Conservation (phyloP, 1,140 invertebrate species). For the Drosophila mauritiana region DNA sequence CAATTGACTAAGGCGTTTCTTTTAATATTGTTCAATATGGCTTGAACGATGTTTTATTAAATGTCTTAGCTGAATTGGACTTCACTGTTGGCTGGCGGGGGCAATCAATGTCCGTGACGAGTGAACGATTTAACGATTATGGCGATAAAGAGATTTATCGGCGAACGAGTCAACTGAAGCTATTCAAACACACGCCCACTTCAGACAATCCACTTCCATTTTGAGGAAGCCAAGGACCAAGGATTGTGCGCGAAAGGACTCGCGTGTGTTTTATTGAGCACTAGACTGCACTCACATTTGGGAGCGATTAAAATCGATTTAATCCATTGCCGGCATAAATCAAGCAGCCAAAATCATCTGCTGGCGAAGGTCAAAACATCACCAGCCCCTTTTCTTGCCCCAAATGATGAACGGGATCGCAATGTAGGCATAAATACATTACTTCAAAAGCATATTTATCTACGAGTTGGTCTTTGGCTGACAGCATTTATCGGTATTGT, state of each 20-base stretch:
- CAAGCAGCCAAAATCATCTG: slow-evolving; percentile 46
- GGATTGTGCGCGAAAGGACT: slow-evolving; percentile 20
- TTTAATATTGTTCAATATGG: too few species aligned
- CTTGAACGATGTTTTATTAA: neutral
- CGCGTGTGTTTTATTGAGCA: slow-evolving; percentile 76
- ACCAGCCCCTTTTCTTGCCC: neutral
- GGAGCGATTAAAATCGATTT: slow-evolving; percentile 80
- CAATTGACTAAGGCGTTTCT: too few species aligned
- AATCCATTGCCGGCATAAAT: slow-evolving; percentile 73
- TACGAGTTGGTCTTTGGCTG: slow-evolving; percentile 24
- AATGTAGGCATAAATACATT: slow-evolving; percentile 9
- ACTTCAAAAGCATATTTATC: slow-evolving; percentile 31
- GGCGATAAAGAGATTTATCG: slow-evolving; percentile 82
- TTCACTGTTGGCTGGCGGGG: slow-evolving; percentile 35
- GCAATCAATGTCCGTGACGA: slow-evolving; percentile 75
- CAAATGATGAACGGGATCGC: slow-evolving; percentile 25
- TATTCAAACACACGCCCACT: slow-evolving; percentile 50
- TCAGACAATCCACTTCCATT: slow-evolving; percentile 26
- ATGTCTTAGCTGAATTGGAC: slow-evolving; percentile 2
- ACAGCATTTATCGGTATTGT: slow-evolving; percentile 17
- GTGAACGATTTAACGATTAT: slow-evolving; percentile 79
- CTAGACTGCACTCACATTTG: slow-evolving; percentile 75
- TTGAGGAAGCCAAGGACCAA: slow-evolving; percentile 10
- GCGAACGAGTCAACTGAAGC: slow-evolving; percentile 72
- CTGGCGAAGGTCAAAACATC: slow-evolving; percentile 44